Evolutionary conservation across 2,797 vertebrate species (phyloP).

Genomic region (Poecilia wingei): DNA sequence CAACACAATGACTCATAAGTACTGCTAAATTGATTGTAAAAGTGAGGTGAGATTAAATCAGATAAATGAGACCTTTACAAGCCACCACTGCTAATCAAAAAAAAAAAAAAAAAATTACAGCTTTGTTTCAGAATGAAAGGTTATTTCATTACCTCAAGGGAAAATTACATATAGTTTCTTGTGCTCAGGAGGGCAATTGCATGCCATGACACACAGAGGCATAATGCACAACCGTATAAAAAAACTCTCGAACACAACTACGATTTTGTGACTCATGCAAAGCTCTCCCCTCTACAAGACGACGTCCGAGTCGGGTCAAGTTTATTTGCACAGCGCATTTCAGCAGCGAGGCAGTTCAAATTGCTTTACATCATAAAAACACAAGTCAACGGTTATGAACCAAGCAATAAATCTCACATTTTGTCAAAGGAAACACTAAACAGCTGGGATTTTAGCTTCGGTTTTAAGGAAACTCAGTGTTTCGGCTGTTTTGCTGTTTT

Average conservation of each 20-base stretch:
- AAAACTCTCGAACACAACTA: conserved; percentile 12
- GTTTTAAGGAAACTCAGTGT: too few relatives aligned
- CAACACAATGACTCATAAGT: conserved; percentile 13
- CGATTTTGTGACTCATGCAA: conserved; percentile 12
- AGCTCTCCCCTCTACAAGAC: conserved; percentile 15
- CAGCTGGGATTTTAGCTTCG: too few relatives aligned
- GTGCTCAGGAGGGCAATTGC: background rate
- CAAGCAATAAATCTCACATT: too few relatives aligned
- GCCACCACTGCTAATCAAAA: conserved; percentile 3
- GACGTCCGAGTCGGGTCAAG: background rate
- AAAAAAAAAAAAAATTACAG: conserved; percentile 5
- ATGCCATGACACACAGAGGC: conserved; percentile 14
- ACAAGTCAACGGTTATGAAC: too few relatives aligned
- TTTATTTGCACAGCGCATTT: too few relatives aligned
- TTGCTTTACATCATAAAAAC: too few relatives aligned
- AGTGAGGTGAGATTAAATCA: conserved; percentile 20
- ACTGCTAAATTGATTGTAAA: conserved; percentile 9
- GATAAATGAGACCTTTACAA: conserved; percentile 31
- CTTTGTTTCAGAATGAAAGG: conserved; percentile 13
- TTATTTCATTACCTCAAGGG: conserved; percentile 5
- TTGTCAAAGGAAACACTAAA: too few relatives aligned
- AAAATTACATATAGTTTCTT: conserved; percentile 17
- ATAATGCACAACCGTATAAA: conserved; percentile 29
- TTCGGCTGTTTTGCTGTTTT: too few relatives aligned
- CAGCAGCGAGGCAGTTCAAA: too few relatives aligned